These are phyloP conservation scores for Eremobia ochroleuca DNA, from an alignment of 2,888 invertebrate genomes.

Conservation along the genomic window DNA sequence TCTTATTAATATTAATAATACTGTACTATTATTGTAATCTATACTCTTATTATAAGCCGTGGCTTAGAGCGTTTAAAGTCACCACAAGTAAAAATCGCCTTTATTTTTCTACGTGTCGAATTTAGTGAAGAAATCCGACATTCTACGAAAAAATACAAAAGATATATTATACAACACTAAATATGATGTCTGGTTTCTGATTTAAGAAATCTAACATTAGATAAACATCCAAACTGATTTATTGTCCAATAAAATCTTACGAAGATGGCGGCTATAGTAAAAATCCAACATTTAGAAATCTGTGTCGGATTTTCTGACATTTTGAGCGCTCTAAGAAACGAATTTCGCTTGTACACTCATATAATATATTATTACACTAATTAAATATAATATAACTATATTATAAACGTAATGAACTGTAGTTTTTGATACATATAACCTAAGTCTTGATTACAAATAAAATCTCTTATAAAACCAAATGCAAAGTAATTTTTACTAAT, in stretches of 20 bases:
- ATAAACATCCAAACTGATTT: conserved; percentile 13
- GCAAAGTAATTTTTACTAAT: conserved; percentile 63
- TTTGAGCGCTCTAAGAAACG: conserved; percentile 46
- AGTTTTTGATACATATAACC: conserved; percentile 71
- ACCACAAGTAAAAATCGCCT: neutral
- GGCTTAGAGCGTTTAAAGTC: conserved; percentile 44
- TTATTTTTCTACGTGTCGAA: conserved; percentile 51
- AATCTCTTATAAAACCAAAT: conserved; percentile 69
- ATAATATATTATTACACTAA: conserved; percentile 58
- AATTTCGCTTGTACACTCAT: conserved; percentile 55
- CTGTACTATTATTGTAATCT: conserved; percentile 62
- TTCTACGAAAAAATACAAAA: conserved; percentile 48
- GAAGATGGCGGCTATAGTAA: neutral
- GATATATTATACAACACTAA: conserved; percentile 20
- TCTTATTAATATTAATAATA: conserved; percentile 77
- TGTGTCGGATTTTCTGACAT: neutral
- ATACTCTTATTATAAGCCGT: conserved; percentile 44
- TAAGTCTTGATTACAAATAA: conserved; percentile 59
- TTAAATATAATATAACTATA: conserved; percentile 54
- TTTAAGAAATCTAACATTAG: conserved; percentile 57
- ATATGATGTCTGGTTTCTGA: conserved; percentile 45
- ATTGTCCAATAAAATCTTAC: neutral
- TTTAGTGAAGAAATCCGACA: conserved; percentile 48
- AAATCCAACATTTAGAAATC: neutral
- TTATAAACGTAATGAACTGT: conserved; percentile 50